phyloP scores from a whole-genome alignment of 2,888 invertebrate species.

The Neocrepidodera transversa region DNA sequence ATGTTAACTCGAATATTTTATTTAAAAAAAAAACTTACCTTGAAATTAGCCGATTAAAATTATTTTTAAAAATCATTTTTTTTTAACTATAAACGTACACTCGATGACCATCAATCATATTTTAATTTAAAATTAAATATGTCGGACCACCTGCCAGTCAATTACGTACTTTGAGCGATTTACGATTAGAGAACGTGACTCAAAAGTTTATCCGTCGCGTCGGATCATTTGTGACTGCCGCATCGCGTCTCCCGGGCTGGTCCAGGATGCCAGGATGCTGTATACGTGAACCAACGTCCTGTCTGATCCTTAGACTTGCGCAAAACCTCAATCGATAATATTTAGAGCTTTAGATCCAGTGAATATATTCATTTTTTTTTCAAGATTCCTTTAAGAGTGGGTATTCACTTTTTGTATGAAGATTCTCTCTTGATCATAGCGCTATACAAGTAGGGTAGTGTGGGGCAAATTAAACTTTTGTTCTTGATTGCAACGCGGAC shows the following conservation, averaged over 20 bases:
- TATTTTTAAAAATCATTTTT: slow-evolving; percentile 5
- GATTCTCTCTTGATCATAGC: slow-evolving; percentile 22
- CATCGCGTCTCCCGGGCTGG: slow-evolving; percentile 57
- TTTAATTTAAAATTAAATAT: neutral
- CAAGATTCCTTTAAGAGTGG: slow-evolving; percentile 27
- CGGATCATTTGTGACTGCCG: slow-evolving; percentile 55
- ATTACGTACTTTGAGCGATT: slow-evolving; percentile 6
- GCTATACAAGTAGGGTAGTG: slow-evolving; percentile 21
- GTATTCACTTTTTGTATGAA: slow-evolving; percentile 28
- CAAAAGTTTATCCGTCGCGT: slow-evolving; percentile 25
- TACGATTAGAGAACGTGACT: slow-evolving; percentile 1
- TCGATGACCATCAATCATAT: neutral
- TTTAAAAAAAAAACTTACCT: slow-evolving; percentile 11
- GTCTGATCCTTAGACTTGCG: slow-evolving; percentile 53
- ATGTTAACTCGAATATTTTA: no score
- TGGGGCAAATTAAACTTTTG: slow-evolving; percentile 11
- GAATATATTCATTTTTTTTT: slow-evolving; percentile 31
- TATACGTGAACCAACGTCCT: slow-evolving; percentile 54
- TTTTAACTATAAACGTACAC: neutral
- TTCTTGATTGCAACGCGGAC: neutral
- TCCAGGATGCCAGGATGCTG: slow-evolving; percentile 54
- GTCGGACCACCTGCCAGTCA: slow-evolving; percentile 3
- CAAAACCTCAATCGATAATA: slow-evolving; percentile 55
- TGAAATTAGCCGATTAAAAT: neutral
- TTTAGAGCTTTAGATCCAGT: slow-evolving; percentile 43